Base-by-base conservation (phyloP, 1,140 invertebrate species). In the Whitmania pigra region DNA sequence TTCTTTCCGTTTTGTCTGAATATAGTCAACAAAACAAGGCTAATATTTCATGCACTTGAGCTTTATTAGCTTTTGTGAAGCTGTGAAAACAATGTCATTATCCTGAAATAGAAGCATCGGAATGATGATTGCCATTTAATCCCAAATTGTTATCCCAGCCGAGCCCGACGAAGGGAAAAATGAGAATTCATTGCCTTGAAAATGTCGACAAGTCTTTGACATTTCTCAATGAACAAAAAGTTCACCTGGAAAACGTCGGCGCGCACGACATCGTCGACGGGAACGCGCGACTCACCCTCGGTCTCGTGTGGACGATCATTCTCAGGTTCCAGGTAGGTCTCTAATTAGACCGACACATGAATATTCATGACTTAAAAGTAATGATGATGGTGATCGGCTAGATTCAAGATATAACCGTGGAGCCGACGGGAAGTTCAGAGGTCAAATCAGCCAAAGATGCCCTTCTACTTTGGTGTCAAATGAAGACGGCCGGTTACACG, bases 221-320 rank as follows among this genome's bases (percentile, higher is more conserved):
- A 80, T 99, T 99, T 82, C 84, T 99, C 9, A 87, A 92, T 72
- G 95, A 99, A 22, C 57, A 67, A 31, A 73, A 94, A 74, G 97
- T 99, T 31, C 95, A 99, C 83, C 84, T 99, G 73, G 96, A 98
- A 85, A 99, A 99, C 83, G 94, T 99, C 89, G 96, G 96, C 36
- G 97, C 96, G 11, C 95, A 99, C 79, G 97, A 99, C 82, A 98
- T 99, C 79, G 95, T 99, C n/a, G 97, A 99, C 81, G 97, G 97
- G 29, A 99, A 94, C 85, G 88, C 94, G 4, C 86, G 94, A 67
- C 87, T 99, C 57, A 97, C 92, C 75, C 86, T 99, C 29, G 97
- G 97, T 84, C 89, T 99, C 53, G 99, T 99, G 75, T 99, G 97
- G 97, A 99, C 96, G 70, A 99, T 99, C 76, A 99, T 99, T 82